Conservation (phyloP, 2,113 vertebrate genomes). For the Entomyzon cyanotis region DNA sequence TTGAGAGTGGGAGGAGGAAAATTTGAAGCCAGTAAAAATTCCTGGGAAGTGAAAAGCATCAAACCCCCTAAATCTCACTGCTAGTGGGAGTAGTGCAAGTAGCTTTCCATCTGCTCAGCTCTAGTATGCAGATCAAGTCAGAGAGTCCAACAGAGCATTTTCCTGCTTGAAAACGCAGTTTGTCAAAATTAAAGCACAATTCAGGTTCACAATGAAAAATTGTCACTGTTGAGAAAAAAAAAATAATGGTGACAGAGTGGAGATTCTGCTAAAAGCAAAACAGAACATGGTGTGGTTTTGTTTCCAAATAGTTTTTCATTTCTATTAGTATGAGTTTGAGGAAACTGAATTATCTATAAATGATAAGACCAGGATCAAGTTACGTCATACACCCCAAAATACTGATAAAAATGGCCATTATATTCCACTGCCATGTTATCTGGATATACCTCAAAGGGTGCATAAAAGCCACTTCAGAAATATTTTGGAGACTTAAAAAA, state of each 20-base stretch:
- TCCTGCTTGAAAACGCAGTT: neutral
- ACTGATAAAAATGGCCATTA: neutral
- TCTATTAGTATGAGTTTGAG: neutral
- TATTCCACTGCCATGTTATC: neutral
- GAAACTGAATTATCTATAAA: neutral
- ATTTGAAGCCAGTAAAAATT: neutral
- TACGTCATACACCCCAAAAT: neutral
- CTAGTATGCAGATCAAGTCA: neutral
- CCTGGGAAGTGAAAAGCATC: slow-evolving; percentile 15
- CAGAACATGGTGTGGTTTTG: neutral
- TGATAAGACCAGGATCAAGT: neutral
- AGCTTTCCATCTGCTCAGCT: slow-evolving; percentile 41
- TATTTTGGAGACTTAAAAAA: neutral
- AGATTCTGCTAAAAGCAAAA: neutral
- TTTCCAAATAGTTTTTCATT: neutral
- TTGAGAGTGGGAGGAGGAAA: slow-evolving; percentile 8
- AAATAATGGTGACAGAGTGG: neutral
- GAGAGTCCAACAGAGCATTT: neutral
- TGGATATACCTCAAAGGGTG: neutral
- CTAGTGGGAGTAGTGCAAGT: slow-evolving; percentile 15
- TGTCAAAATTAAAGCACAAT: neutral
- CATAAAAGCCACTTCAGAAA: neutral
- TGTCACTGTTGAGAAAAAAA: neutral
- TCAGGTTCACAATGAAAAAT: neutral
- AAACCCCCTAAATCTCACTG: neutral